A percentile compares a stretch with the other conserved stretches of the same genome.
phyloP scores from a whole-genome alignment of 2,113 vertebrate species.

The Barbus barbus region DNA sequence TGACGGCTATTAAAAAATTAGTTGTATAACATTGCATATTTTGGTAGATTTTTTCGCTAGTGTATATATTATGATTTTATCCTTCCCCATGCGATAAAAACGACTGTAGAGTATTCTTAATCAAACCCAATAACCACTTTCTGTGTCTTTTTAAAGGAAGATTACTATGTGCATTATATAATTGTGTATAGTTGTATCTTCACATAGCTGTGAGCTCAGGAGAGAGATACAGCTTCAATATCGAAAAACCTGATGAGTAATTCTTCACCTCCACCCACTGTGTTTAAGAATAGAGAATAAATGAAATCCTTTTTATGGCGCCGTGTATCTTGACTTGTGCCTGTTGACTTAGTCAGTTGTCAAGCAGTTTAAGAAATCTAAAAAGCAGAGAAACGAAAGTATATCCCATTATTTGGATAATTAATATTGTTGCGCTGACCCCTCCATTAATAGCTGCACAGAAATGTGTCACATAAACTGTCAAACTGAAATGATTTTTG shows the following conservation, averaged over 20 bases:
- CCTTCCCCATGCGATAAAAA: neutral
- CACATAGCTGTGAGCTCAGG: neutral
- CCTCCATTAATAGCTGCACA: neutral
- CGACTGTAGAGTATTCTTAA: neutral
- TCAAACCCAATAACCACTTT: neutral
- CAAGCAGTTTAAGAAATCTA: neutral
- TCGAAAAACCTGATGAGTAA: constrained; percentile 30
- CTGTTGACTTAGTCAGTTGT: neutral
- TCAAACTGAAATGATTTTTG: neutral
- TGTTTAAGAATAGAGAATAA: constrained; percentile 9
- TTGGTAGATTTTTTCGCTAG: neutral
- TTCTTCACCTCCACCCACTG: constrained; percentile 32
- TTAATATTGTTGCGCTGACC: neutral
- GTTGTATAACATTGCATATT: neutral
- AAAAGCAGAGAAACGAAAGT: neutral
- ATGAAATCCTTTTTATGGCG: constrained; percentile 5
- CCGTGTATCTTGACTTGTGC: neutral
- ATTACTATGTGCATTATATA: neutral
- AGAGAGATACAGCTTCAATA: neutral
- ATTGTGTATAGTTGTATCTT: neutral
- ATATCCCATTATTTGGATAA: neutral
- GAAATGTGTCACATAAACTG: neutral
- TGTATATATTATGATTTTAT: neutral
- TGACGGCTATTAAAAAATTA: neutral
- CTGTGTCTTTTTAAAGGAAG: neutral